Evolutionary conservation across 1,140 invertebrate genomes (phyloP).

Genomic region (Onthophagus taurus): DNA sequence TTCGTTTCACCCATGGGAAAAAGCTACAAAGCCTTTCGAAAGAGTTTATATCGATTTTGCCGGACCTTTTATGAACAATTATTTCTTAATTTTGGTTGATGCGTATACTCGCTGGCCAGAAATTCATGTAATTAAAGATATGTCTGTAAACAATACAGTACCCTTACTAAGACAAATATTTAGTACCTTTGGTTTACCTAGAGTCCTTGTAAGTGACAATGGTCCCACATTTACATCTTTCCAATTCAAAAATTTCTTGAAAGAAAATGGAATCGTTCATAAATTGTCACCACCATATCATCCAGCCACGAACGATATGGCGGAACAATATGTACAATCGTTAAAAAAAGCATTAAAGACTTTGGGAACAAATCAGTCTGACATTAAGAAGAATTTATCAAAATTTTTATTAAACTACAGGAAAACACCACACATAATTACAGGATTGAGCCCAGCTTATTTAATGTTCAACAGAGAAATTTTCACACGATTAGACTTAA

Average conservation of each 20-base stretch:
- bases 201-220: slow-evolving; percentile 21
- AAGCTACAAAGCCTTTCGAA: background rate
- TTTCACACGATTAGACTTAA: no score
- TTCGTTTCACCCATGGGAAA: background rate
- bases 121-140: slow-evolving; percentile 14
- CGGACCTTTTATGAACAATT: slow-evolving; percentile 17
- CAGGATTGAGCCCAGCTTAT: no score
- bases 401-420: slow-evolving; percentile 7
- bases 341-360: slow-evolving; percentile 18
- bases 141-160: slow-evolving; percentile 3
- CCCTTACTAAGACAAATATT: slow-evolving; percentile 18
- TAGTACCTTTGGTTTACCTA: slow-evolving; percentile 20
- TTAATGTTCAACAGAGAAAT: no score
- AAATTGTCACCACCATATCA: slow-evolving; percentile 28
- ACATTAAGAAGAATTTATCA: slow-evolving; percentile 1
- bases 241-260: slow-evolving; percentile 16
- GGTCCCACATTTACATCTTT: slow-evolving; percentile 15
- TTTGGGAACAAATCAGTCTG: background rate
- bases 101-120: slow-evolving; percentile 27
- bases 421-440: background rate
- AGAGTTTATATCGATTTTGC: slow-evolving; percentile 30
- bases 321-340: slow-evolving; percentile 31
- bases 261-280: slow-evolving; percentile 25
- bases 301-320: slow-evolving; percentile 32
- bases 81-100: slow-evolving; percentile 28